phyloP scores from a whole-genome alignment of 1,140 invertebrate genomes.

The Doryteuthis pealeii region DNA sequence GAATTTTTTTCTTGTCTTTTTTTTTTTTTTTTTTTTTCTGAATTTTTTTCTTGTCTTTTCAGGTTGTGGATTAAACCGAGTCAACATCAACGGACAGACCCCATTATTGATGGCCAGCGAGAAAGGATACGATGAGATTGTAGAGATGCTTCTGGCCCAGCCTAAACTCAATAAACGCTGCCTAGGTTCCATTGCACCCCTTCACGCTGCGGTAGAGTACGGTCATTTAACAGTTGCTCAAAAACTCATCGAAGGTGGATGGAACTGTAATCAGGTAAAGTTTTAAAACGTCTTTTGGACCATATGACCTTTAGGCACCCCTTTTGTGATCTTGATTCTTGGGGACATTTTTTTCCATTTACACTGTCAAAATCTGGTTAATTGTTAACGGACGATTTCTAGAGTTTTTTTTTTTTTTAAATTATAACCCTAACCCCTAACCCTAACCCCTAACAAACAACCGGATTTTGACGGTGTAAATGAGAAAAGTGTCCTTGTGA shows the following conservation, averaged over 20 bases:
- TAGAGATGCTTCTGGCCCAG: slow-evolving; percentile 38
- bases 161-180: slow-evolving; percentile 30
- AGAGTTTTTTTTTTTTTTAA: no score
- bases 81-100: slow-evolving; percentile 39
- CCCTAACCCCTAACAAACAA: no score
- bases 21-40: no score
- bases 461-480: no score
- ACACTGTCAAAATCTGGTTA: no score
- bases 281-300: neutral
- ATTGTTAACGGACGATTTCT: no score
- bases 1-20: no score
- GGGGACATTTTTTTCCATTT: no score
- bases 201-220: slow-evolving; percentile 47
- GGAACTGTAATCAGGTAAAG: slow-evolving; percentile 53
- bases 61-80: slow-evolving; percentile 52
- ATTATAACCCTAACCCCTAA: no score
- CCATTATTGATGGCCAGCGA: slow-evolving; percentile 52
- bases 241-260: slow-evolving; percentile 45
- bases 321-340: no score
- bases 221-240: slow-evolving; percentile 40
- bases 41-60: slow-evolving; percentile 12
- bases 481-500: no score
- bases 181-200: slow-evolving; percentile 33
- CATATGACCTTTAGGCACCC: slow-evolving; percentile 1
- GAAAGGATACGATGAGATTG: slow-evolving; percentile 43